Conservation (phyloP, 2,888 invertebrate genomes). For the Drosophila conformis region DNA sequence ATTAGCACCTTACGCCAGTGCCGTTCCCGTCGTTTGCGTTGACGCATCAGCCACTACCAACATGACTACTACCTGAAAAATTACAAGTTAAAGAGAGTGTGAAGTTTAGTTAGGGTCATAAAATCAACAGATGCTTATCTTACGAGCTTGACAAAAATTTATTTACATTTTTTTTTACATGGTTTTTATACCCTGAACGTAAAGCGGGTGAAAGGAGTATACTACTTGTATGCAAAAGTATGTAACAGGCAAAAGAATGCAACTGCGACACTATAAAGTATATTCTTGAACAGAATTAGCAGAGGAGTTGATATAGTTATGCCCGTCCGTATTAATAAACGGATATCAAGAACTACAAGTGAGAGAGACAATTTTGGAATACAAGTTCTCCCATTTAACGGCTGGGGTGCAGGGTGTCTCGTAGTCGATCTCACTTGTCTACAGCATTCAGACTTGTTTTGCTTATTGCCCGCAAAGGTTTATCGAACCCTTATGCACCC, state of each 20-base stretch:
- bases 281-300: background rate
- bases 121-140: constrained; percentile 6
- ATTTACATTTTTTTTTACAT: background rate
- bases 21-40: constrained; percentile 25
- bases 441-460: background rate
- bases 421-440: background rate
- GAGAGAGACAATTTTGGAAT: background rate
- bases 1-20: constrained; percentile 38
- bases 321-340: background rate
- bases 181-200: background rate
- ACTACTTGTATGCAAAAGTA: too few species aligned
- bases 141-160: background rate
- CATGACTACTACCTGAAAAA: constrained; percentile 35
- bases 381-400: background rate
- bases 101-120: constrained; percentile 21
- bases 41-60: constrained; percentile 15
- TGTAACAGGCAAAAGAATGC: background rate
- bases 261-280: background rate
- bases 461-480: constrained; percentile 28
- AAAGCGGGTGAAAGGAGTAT: background rate
- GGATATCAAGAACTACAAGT: background rate
- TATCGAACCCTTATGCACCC: constrained; percentile 37
- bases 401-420: background rate
- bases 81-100: constrained; percentile 5
- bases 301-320: background rate